Evolutionary conservation across 2,797 vertebrate genomes (phyloP).

Genomic region (Borostomias antarcticus): DNA sequence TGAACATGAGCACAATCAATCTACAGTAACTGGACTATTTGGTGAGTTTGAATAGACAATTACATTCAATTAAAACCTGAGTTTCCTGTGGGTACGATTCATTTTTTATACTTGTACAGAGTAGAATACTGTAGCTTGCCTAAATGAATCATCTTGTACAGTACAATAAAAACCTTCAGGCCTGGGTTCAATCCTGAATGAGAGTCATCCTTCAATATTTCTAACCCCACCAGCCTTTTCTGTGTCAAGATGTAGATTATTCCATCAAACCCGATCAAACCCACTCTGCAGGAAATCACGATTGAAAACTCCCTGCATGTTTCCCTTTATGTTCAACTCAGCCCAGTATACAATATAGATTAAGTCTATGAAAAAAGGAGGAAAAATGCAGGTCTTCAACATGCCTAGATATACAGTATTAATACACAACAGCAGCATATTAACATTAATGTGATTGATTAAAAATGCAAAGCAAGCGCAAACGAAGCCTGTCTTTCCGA

Average conservation of each 20-base stretch:
- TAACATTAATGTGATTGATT: conserved; percentile 20
- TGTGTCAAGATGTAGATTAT: too few relatives aligned
- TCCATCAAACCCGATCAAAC: too few relatives aligned
- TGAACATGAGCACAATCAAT: conserved; percentile 17
- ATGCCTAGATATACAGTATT: conserved; percentile 7
- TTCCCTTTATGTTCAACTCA: too few relatives aligned
- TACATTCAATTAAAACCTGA: conserved; percentile 61
- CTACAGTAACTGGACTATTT: conserved; percentile 37
- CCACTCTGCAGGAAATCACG: too few relatives aligned
- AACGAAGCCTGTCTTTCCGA: conserved; percentile 24
- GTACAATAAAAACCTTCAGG: conserved; percentile 58
- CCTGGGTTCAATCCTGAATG: conserved; percentile 42
- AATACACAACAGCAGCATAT: background rate
- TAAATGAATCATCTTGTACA: conserved; percentile 59
- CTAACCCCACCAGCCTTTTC: too few relatives aligned
- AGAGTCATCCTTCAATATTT: conserved; percentile 41
- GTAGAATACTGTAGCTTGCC: conserved; percentile 41
- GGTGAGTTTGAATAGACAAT: conserved; percentile 50
- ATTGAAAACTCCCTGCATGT: too few relatives aligned
- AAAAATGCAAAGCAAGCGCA: conserved; percentile 29
- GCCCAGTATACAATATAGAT: too few relatives aligned
- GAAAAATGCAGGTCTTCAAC: background rate
- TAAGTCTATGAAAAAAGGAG: too few relatives aligned
- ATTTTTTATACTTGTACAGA: conserved; percentile 52
- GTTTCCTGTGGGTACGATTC: conserved; percentile 40